Base-by-base conservation (phyloP, 2,113 vertebrate genomes). In the Rhipidura dahli region DNA sequence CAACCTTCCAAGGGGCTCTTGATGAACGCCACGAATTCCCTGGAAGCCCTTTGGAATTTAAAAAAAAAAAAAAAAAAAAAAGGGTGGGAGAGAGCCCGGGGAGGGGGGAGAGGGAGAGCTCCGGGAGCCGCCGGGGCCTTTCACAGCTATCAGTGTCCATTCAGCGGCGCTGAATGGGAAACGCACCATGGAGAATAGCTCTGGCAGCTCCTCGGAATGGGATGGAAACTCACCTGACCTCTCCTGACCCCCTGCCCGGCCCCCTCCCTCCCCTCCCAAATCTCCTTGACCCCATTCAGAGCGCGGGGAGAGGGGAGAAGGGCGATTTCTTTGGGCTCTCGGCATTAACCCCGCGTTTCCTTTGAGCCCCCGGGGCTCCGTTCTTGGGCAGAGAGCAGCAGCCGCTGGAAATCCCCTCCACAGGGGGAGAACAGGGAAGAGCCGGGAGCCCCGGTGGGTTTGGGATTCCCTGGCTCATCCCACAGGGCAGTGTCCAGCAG, bases 131-230 rank as follows among this genome's bases (percentile, higher is more conserved):
- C 96, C 96, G 72, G 92, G 37, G 26, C 90, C 85, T 96, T 96
- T 95, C 94, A 96, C 92, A 95, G 96, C 96, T 53, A 75, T 94
- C 96, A 81, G 94, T 40, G 92, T 7, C 72, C 94, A 93, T 97
- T 97, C 79, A 97, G 33, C 1, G 37, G 2, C 1, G 60, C 90
- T 96, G 66, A 96, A 93, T 68, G 92, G 53, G 88, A 93, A 92
- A 96, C 6, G 18, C 93, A 95, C 83, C 90, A 90, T 95, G 92
- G 94, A 96, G 95, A 96, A 96, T 95, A 96, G 95, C 89, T 94
- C 89, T 96, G 93, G 90, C 96, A 94, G 37, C 80, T 73, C 3
- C 26, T 27, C 47, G 24, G 75, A 37, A 69, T 11, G 83, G 12
- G 56, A 95, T 93, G 95, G 88, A 91, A 91, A 60, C 81, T 68